These are phyloP conservation scores for Eriosoma lanigerum DNA, from an alignment of 1,140 invertebrate genomes.

Conservation along the genomic window DNA sequence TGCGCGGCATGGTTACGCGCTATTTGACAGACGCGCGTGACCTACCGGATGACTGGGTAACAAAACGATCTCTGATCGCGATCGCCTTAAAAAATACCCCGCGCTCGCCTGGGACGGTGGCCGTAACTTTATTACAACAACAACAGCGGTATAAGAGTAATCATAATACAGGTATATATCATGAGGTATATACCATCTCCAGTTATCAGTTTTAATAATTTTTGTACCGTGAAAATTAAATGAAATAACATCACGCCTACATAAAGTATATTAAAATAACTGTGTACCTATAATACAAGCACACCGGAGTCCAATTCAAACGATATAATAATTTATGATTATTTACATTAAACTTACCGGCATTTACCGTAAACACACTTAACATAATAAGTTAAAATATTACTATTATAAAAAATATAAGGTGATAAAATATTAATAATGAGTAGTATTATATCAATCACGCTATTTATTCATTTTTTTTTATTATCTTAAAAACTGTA, in stretches of 20 bases:
- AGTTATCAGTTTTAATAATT: conserved; percentile 10
- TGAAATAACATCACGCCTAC: conserved; percentile 19
- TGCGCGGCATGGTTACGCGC: conserved; percentile 17
- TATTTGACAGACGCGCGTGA: conserved; percentile 41
- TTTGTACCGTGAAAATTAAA: conserved; percentile 16
- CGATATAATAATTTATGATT: background rate
- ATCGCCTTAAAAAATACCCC: background rate
- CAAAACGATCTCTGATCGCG: conserved; percentile 14
- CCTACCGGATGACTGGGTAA: conserved; percentile 11
- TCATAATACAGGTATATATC: no score
- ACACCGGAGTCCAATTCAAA: background rate
- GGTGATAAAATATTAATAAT: no score
- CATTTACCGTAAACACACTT: no score
- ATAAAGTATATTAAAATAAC: no score
- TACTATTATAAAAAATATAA: no score
- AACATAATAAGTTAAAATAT: no score
- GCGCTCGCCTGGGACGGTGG: background rate
- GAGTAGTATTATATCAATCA: no score
- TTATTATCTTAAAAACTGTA: no score
- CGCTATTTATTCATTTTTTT: no score
- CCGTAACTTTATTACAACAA: background rate
- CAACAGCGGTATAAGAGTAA: background rate
- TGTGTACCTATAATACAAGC: background rate
- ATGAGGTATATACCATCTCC: background rate
- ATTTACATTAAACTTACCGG: background rate